phyloP scores from a whole-genome alignment of 2,113 vertebrate genomes.

The Promerops cafer region DNA sequence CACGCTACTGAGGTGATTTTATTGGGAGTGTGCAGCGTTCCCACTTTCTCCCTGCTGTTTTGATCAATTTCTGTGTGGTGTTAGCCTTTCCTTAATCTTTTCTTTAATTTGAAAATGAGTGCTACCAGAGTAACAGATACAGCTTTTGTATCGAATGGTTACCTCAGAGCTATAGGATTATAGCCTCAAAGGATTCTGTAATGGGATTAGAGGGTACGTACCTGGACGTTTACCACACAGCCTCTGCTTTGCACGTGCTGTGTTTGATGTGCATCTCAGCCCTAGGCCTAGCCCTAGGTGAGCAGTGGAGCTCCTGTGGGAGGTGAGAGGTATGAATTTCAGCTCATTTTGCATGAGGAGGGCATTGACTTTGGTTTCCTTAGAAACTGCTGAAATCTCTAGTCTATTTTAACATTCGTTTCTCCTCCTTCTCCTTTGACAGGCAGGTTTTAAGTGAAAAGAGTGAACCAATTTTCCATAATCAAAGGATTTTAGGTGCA shows the following conservation, averaged over 20 bases:
- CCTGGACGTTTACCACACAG: background rate
- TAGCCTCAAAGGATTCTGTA: slow-evolving; percentile 2
- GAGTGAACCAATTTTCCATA: background rate
- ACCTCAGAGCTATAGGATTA: background rate
- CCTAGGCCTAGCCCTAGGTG: background rate
- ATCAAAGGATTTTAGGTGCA: slow-evolving; percentile 2
- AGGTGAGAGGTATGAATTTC: background rate
- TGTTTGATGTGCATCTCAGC: background rate
- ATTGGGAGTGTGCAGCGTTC: background rate
- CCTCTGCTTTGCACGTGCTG: background rate
- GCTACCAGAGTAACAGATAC: background rate
- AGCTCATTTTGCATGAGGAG: background rate
- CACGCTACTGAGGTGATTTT: background rate
- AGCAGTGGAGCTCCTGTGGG: background rate
- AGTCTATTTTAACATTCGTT: background rate
- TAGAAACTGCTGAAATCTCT: slow-evolving; percentile 33
- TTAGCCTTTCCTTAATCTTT: background rate
- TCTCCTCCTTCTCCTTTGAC: slow-evolving; percentile 11
- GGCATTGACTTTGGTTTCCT: slow-evolving; percentile 20
- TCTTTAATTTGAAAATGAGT: slow-evolving; percentile 3
- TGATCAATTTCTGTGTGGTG: background rate
- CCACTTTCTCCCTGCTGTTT: background rate
- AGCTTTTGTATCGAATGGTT: background rate
- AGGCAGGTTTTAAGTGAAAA: slow-evolving; percentile 10
- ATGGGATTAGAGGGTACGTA: background rate